phyloP scores from a whole-genome alignment of 2,113 vertebrate species.

The Sminthopsis crassicaudata region DNA sequence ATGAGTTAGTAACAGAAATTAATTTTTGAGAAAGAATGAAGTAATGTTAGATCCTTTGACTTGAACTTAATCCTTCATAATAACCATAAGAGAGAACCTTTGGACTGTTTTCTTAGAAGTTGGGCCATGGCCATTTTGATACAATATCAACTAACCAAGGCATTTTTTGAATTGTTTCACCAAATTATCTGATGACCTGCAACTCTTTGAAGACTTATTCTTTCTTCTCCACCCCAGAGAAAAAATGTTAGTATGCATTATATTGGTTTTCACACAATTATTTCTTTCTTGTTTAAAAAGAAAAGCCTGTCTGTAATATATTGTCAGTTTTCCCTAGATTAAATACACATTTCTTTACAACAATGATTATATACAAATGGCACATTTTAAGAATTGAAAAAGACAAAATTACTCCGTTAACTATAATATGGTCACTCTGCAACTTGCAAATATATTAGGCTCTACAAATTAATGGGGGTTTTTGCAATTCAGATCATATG shows the following conservation, averaged over 20 bases:
- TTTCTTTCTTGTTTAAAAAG: slow-evolving; percentile 3
- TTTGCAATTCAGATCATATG: slow-evolving; percentile 44
- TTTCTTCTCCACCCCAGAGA: background rate
- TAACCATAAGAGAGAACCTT: slow-evolving; percentile 60
- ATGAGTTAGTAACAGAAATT: slow-evolving; percentile 56
- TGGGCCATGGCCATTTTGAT: slow-evolving; percentile 34
- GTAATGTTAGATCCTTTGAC: background rate
- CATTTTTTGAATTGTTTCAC: slow-evolving; percentile 66
- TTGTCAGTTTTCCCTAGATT: slow-evolving; percentile 4
- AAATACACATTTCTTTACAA: slow-evolving; percentile 38
- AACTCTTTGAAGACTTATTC: slow-evolving; percentile 59
- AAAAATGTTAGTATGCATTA: slow-evolving; percentile 46
- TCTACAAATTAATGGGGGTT: slow-evolving; percentile 51
- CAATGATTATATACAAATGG: slow-evolving; percentile 26
- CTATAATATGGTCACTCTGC: slow-evolving; percentile 17
- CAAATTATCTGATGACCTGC: slow-evolving; percentile 46
- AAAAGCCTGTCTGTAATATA: slow-evolving; percentile 10
- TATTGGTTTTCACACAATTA: background rate
- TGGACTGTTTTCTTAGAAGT: slow-evolving; percentile 55
- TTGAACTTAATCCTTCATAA: slow-evolving; percentile 46
- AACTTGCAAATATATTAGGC: slow-evolving; percentile 48
- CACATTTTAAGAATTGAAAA: slow-evolving; percentile 52
- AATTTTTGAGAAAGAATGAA: background rate
- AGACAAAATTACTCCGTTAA: slow-evolving; percentile 46
- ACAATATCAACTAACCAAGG: slow-evolving; percentile 39